Evolutionary conservation across 2,113 vertebrate species (phyloP).

Genomic region (Apus apus): DNA sequence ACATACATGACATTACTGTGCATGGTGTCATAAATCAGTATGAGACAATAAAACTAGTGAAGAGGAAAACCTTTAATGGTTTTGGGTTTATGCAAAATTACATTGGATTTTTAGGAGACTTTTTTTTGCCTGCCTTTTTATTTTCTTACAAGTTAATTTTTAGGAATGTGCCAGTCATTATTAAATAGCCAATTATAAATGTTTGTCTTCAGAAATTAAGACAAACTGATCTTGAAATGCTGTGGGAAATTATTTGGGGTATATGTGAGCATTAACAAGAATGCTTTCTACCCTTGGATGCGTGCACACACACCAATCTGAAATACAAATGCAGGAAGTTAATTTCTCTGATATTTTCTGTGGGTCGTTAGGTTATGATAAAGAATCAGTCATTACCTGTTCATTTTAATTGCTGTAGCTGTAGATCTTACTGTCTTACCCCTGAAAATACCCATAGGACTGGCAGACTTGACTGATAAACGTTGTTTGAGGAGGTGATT

Average conservation of each 20-base stretch:
- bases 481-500: neutral
- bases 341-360: neutral
- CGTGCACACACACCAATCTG: rapidly evolving
- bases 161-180: neutral
- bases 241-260: neutral
- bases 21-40: constrained; percentile 15
- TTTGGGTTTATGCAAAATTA: constrained; percentile 52
- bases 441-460: neutral
- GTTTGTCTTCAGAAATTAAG: neutral
- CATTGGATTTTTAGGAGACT: neutral
- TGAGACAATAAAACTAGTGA: constrained; percentile 23
- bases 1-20: neutral
- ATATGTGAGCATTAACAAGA: rapidly evolving
- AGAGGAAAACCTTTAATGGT: constrained; percentile 46
- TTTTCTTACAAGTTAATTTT: neutral
- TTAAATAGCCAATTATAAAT: neutral
- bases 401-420: neutral
- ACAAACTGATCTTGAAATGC: neutral
- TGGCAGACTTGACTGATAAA: neutral
- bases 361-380: neutral
- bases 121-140: neutral
- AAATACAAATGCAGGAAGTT: neutral
- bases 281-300: neutral
- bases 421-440: neutral
- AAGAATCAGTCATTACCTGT: neutral